phyloP scores from a whole-genome alignment of 2,797 vertebrate species.

The Buceros bicornis region DNA sequence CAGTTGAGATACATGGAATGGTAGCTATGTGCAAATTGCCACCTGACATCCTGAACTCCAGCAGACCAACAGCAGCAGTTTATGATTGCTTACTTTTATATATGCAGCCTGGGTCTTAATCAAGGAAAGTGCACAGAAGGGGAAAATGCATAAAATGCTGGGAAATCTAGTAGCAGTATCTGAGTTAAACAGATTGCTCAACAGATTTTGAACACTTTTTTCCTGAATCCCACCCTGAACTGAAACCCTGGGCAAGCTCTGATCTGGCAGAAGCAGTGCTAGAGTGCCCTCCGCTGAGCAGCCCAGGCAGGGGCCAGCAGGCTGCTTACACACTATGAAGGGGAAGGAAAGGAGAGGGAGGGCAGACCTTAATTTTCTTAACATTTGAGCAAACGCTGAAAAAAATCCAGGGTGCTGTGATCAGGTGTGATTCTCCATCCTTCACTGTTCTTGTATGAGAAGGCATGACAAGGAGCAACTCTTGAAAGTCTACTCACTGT shows the following conservation, averaged over 20 bases:
- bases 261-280: not conserved
- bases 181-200: not conserved
- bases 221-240: not conserved
- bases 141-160: not conserved
- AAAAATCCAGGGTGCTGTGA: not conserved
- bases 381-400: not conserved
- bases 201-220: not conserved
- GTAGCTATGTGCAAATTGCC: not conserved
- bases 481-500: not conserved
- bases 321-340: accelerated
- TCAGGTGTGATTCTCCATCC: not conserved
- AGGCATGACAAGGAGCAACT: not conserved
- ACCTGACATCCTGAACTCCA: not conserved
- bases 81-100: not conserved
- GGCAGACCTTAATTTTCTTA: not conserved
- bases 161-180: not conserved
- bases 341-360: not conserved
- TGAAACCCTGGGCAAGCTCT: not conserved
- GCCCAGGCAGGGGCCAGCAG: not conserved
- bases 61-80: not conserved
- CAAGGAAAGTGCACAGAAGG: not conserved
- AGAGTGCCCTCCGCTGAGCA: constrained; percentile 4
- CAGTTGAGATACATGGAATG: not conserved
- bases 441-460: not conserved
- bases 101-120: not conserved